Evolutionary conservation across 1,140 invertebrate species (phyloP).

Genomic region (Agrypnia vestita): DNA sequence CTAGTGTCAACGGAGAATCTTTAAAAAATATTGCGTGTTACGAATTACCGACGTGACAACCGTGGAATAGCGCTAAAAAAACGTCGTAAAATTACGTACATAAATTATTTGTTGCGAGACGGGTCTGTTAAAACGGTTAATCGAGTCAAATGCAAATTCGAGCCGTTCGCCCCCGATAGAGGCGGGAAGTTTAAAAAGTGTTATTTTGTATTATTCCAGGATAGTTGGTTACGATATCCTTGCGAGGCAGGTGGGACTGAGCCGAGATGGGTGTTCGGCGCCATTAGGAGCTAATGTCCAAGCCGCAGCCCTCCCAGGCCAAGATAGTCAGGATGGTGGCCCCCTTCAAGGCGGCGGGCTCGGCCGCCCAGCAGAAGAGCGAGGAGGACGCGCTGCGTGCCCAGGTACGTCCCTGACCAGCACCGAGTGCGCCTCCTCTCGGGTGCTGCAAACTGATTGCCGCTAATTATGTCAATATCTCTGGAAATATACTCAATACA

Average conservation of each 20-base stretch:
- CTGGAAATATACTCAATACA: too few species aligned
- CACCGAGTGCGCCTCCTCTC: too few species aligned
- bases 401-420: constrained; percentile 65
- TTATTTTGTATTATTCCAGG: constrained; percentile 20
- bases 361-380: constrained; percentile 63
- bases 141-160: not conserved
- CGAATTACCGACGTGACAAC: not conserved
- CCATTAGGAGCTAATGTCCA: constrained; percentile 25
- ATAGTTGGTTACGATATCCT: not conserved
- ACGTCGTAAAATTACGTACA: not conserved
- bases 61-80: not conserved
- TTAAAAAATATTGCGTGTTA: constrained; percentile 36
- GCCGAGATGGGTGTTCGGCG: not conserved
- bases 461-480: too few species aligned
- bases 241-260: not conserved
- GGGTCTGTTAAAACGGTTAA: not conserved
- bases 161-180: not conserved
- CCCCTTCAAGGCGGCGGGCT: constrained; percentile 64
- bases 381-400: constrained; percentile 68
- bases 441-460: too few species aligned
- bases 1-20: constrained; percentile 46
- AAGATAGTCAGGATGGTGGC: constrained; percentile 66
- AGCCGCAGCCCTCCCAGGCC: constrained; percentile 54
- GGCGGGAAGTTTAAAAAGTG: constrained; percentile 38
- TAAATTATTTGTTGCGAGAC: not conserved